phyloP scores from a whole-genome alignment of 2,797 vertebrate species.

The Rousettus madagascariensis region DNA sequence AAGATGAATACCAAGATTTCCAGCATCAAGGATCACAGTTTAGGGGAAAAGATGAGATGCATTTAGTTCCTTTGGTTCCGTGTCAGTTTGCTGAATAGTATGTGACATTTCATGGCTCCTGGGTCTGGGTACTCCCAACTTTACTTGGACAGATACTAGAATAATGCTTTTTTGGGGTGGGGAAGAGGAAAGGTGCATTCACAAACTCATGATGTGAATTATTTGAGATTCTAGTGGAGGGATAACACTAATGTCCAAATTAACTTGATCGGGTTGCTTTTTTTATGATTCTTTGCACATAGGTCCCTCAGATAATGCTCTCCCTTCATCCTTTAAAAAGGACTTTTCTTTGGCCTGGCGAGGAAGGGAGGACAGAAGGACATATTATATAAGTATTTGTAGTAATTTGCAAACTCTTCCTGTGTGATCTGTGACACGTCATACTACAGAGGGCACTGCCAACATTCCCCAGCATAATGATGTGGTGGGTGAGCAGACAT shows the following conservation, averaged over 20 bases:
- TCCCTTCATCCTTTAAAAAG: background rate
- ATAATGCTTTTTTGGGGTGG: background rate
- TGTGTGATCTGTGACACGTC: background rate
- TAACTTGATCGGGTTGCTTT: background rate
- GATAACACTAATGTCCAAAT: background rate
- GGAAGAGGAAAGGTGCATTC: background rate
- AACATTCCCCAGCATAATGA: background rate
- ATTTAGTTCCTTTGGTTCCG: rapidly evolving
- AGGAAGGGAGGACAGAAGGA: background rate
- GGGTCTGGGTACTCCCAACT: background rate
- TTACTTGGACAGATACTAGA: background rate
- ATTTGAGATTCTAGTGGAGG: background rate
- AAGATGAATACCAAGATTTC: background rate
- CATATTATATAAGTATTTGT: background rate
- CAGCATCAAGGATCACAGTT: background rate
- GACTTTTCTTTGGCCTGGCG: background rate
- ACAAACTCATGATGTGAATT: background rate
- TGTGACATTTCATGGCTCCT: background rate
- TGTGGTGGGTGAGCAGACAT: background rate
- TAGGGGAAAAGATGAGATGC: rapidly evolving
- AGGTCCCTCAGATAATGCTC: background rate
- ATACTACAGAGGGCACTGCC: background rate
- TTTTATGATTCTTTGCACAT: background rate
- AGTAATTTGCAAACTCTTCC: background rate
- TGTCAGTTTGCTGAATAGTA: background rate